phyloP scores from a whole-genome alignment of 2,113 vertebrate species.

The Leuciscus idus region DNA sequence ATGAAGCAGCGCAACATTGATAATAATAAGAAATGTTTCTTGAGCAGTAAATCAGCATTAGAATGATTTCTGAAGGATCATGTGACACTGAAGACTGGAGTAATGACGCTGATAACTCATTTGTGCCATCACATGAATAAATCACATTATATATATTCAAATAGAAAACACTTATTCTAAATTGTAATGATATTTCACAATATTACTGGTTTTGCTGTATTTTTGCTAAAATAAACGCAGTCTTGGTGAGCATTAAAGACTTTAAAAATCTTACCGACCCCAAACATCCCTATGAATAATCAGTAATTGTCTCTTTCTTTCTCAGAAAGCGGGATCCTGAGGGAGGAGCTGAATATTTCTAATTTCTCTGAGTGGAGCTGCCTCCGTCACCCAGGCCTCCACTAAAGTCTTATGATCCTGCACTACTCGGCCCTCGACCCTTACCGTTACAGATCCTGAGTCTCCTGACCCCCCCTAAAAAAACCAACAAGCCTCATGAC shows the following conservation, averaged over 20 bases:
- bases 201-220: neutral
- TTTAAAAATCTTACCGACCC: neutral
- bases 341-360: constrained; percentile 68
- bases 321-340: constrained; percentile 72
- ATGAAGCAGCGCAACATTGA: neutral
- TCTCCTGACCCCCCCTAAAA: constrained; percentile 37
- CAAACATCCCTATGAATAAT: neutral
- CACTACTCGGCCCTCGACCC: constrained; percentile 46
- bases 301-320: neutral
- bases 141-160: neutral
- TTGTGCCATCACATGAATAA: neutral
- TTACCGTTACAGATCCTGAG: constrained; percentile 37
- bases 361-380: constrained; percentile 59
- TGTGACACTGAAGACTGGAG: neutral
- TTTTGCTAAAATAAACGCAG: neutral
- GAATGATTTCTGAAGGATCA: neutral
- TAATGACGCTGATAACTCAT: neutral
- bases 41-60: neutral
- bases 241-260: neutral
- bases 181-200: neutral
- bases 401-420: constrained; percentile 53
- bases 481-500: constrained; percentile 44
- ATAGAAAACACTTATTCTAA: too few species aligned
- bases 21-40: neutral
- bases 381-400: constrained; percentile 44